Conservation (phyloP, 2,113 vertebrate species). For the Crotalus helleri region DNA sequence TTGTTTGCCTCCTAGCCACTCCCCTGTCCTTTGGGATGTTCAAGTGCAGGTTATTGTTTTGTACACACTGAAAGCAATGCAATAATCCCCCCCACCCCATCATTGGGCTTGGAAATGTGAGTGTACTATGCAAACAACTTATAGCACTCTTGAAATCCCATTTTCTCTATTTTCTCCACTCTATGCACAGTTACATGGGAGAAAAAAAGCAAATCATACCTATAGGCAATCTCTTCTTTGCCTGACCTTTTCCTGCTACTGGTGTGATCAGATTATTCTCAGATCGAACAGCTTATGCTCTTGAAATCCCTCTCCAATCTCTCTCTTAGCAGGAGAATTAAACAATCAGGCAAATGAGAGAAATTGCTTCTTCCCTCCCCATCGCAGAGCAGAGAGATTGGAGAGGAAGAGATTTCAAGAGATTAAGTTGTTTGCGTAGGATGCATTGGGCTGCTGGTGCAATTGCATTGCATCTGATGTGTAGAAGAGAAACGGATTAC, state of each 20-base stretch:
- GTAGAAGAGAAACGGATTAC: background rate
- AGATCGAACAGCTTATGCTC: background rate
- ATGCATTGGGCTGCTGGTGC: background rate
- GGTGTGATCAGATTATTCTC: background rate
- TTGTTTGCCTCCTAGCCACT: background rate
- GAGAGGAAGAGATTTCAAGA: background rate
- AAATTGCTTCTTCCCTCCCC: background rate
- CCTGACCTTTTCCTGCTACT: background rate
- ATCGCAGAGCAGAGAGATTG: background rate
- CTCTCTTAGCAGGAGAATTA: background rate
- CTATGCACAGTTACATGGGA: background rate
- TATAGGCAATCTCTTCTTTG: background rate
- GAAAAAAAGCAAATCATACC: background rate
- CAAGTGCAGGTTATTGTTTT: background rate
- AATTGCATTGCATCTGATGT: background rate
- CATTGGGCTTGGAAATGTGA: background rate
- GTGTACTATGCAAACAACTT: background rate
- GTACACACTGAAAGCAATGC: background rate
- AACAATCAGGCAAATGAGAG: background rate
- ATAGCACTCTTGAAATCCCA: background rate
- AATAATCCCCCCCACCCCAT: background rate
- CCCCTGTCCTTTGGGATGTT: background rate
- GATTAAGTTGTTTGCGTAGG: background rate
- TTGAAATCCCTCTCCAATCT: background rate
- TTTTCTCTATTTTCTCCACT: background rate